phyloP scores from a whole-genome alignment of 2,888 invertebrate species.

The Mythimna vitellina region DNA sequence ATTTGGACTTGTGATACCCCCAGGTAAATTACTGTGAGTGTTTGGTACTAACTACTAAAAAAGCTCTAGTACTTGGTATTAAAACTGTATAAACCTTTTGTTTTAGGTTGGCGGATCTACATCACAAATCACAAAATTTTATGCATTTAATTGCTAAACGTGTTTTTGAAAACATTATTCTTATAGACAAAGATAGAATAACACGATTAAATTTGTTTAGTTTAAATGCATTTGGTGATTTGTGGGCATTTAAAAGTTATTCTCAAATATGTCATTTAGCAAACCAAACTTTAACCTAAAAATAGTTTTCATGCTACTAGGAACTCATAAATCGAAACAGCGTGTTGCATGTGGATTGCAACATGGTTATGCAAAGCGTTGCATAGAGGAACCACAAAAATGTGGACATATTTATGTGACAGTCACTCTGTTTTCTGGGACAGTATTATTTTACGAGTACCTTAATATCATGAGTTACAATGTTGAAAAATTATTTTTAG shows the following conservation, averaged over 20 bases:
- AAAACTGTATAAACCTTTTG: too few relatives aligned
- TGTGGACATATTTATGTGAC: conserved; percentile 16
- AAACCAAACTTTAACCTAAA: neutral
- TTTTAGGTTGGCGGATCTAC: too few relatives aligned
- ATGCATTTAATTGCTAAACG: neutral
- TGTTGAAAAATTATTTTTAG: too few relatives aligned
- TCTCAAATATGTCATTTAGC: neutral
- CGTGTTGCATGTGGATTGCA: conserved; percentile 38
- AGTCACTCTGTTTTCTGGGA: neutral
- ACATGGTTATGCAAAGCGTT: conserved; percentile 28
- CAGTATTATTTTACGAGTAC: too few relatives aligned
- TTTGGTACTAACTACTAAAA: too few relatives aligned
- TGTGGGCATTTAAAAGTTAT: neutral
- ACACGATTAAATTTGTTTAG: neutral
- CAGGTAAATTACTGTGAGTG: too few relatives aligned
- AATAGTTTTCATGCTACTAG: conserved; percentile 28
- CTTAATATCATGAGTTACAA: too few relatives aligned
- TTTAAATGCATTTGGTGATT: neutral
- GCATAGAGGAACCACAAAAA: conserved; percentile 28
- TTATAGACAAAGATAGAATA: too few relatives aligned
- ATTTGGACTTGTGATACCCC: too few relatives aligned
- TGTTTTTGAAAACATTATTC: neutral
- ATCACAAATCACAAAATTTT: neutral
- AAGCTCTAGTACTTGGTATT: too few relatives aligned
- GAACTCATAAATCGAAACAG: conserved; percentile 36